Base-by-base conservation (phyloP, 2,113 vertebrate species). In the Silurus meridionalis region DNA sequence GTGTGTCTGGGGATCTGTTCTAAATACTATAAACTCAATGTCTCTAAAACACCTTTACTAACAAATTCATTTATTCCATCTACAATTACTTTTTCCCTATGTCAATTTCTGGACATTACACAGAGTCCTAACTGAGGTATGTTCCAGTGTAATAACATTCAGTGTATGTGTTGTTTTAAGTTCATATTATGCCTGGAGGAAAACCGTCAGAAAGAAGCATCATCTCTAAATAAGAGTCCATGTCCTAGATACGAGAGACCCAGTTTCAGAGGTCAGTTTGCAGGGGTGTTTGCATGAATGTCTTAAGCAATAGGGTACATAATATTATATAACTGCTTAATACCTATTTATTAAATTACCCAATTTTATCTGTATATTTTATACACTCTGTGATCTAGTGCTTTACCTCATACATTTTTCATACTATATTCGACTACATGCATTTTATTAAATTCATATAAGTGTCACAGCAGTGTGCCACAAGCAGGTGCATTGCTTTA, bases 1-100 rank as follows among this genome's bases (percentile, higher is more conserved):
- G 84, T 91, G 92, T 84, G 90, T 90, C 93, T 60, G 46, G 94
- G 94, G 94, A 94, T 89, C 91, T 94, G 94, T 85, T 93, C 93
- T 82, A 94, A 89, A 94, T 95, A 91, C 78, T 17, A 19, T 46
- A 79, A 80, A 80, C 21, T 80, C 82, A 90, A 82, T 75, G 83
- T 21, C 48, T 85, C 69, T 69, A 72, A 75, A 69, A 71, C 84
- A 86, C 83, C 89, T 88, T 82, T 60, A 72, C 85, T 85, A 79
- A 88, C 87, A 82, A 90, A 87, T 88, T 89, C 88, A 90, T 69
- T 85, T 86, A 80, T 63, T 85, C 6, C n/a, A 85, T 28, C 66
- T 25, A 57, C 15, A 57, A 67, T 85, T 37, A 37, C 10, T 37
- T 66, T 53, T 61, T 46, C 7, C 28, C 14, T 50, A 10, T 46